Percentiles rank a stretch among this genome's conserved stretches.
Conservation (phyloP, 2,113 vertebrate genomes). For the Capricornis sumatraensis region DNA sequence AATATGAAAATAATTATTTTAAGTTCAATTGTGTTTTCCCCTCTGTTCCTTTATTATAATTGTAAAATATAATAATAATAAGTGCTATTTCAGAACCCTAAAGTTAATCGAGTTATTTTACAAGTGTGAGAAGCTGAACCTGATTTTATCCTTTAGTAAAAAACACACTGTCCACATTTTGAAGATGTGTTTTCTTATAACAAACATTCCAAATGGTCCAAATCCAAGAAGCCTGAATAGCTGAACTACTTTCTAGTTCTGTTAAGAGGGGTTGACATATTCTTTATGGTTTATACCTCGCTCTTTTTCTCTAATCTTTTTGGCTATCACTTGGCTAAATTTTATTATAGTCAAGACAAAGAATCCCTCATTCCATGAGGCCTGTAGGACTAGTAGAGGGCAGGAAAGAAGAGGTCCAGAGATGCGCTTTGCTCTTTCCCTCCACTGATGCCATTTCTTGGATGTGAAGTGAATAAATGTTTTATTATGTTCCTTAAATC, state of each 20-base stretch:
- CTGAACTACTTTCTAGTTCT: background rate
- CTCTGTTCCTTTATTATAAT: conserved; percentile 21
- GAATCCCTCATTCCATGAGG: background rate
- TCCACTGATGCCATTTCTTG: background rate
- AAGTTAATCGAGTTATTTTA: conserved; percentile 46
- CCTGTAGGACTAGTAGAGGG: background rate
- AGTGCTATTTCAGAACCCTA: background rate
- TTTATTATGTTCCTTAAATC: background rate
- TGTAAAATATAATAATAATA: conserved; percentile 33
- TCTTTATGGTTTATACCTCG: background rate
- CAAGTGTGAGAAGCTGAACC: background rate
- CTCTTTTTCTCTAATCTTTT: background rate
- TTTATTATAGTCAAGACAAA: background rate
- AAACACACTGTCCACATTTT: background rate
- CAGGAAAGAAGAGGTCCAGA: background rate
- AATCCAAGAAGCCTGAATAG: background rate
- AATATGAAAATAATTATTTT: conserved; percentile 30
- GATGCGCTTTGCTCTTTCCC: background rate
- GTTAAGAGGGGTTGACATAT: background rate
- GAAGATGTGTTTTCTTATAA: background rate
- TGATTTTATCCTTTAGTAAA: conserved; percentile 22
- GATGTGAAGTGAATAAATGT: background rate
- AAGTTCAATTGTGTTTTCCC: conserved; percentile 26
- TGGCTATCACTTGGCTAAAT: background rate
- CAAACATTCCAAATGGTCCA: background rate